These are phyloP conservation scores for Drosophila mettleri DNA, from an alignment of 2,888 invertebrate species.

Conservation along the genomic window DNA sequence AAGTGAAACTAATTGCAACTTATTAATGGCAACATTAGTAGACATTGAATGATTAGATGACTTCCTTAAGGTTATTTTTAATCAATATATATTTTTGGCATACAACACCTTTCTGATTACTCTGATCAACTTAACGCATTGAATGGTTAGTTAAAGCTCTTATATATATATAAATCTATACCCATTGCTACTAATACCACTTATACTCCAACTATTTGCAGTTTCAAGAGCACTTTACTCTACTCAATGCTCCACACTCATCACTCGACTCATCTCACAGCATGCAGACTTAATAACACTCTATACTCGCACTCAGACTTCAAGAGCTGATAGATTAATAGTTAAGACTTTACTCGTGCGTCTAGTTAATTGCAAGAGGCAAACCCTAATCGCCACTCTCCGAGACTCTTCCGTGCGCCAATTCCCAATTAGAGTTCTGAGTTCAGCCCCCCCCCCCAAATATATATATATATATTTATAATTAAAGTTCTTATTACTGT, in stretches of 20 bases:
- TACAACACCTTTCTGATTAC: too few relatives aligned
- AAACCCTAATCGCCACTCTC: slow-evolving; percentile 2
- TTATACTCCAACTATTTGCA: too few relatives aligned
- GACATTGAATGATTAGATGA: too few relatives aligned
- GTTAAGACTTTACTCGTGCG: background rate
- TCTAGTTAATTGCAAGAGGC: background rate
- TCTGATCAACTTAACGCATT: too few relatives aligned
- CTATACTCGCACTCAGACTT: background rate
- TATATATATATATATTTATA: slow-evolving; percentile 8
- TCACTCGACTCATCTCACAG: too few relatives aligned
- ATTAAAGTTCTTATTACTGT: slow-evolving; percentile 5
- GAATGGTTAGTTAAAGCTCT: too few relatives aligned
- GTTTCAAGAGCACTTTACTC: background rate
- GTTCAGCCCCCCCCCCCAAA: slow-evolving; percentile 45
- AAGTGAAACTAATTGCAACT: too few relatives aligned
- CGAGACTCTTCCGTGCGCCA: slow-evolving; percentile 20
- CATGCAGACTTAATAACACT: background rate
- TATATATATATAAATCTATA: too few relatives aligned
- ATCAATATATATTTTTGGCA: too few relatives aligned
- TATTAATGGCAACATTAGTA: too few relatives aligned
- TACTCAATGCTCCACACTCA: background rate
- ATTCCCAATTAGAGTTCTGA: slow-evolving; percentile 71
- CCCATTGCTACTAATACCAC: too few relatives aligned
- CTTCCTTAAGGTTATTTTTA: too few relatives aligned
- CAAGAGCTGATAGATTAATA: background rate